Conservation (phyloP, 1,140 invertebrate genomes). For the Drosophila ercepeae region DNA sequence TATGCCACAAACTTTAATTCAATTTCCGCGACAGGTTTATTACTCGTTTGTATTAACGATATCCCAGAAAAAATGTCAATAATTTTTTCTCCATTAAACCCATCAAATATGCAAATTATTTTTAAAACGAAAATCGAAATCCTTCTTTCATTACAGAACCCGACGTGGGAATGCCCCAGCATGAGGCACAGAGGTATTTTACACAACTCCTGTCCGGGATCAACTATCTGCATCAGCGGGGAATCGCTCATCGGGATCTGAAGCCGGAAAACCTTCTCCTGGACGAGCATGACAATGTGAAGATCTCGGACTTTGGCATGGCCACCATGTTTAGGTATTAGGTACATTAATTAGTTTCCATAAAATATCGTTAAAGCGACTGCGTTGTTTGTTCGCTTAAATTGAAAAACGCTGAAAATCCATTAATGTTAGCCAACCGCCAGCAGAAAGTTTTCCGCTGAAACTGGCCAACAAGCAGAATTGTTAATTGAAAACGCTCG, state of each 20-base stretch:
- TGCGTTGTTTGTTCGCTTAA: neutral
- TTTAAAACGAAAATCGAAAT: neutral
- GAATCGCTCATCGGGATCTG: constrained; percentile 95
- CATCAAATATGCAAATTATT: neutral
- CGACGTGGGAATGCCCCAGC: constrained; percentile 94
- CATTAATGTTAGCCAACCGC: constrained; percentile 22
- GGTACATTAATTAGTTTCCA: constrained; percentile 70
- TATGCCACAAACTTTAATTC: constrained; percentile 31
- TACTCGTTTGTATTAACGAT: neutral
- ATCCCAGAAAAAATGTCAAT: neutral
- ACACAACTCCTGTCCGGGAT: constrained; percentile 93
- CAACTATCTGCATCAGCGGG: constrained; percentile 91
- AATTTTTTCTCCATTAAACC: neutral
- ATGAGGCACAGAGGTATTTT: constrained; percentile 94
- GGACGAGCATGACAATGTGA: constrained; percentile 93
- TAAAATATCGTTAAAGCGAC: no score
- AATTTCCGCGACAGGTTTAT: constrained; percentile 10
- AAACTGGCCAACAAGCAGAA: constrained; percentile 36
- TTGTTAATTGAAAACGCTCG: constrained; percentile 36
- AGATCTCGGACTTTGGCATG: constrained; percentile 98
- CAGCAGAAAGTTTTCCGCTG: constrained; percentile 11
- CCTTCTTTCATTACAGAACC: constrained; percentile 88
- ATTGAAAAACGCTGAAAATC: constrained; percentile 18
- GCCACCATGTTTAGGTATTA: constrained; percentile 93
- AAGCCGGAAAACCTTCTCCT: constrained; percentile 98